These are phyloP conservation scores for Pampus argenteus DNA, from an alignment of 2,797 vertebrate species.

Conservation along the genomic window DNA sequence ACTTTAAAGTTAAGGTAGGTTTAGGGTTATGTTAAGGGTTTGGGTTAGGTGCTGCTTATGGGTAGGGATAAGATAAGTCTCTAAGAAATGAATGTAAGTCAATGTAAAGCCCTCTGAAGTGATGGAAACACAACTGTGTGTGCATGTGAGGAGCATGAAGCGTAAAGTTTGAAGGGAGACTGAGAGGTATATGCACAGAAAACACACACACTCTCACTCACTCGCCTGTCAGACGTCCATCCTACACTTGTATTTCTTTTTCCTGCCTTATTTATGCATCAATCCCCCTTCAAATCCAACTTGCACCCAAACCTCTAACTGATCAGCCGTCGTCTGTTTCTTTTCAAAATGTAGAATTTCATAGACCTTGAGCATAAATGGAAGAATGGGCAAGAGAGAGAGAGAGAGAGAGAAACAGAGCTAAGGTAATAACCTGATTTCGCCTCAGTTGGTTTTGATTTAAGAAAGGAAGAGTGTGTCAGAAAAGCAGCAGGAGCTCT, in stretches of 20 bases:
- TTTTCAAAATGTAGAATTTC: slow-evolving; percentile 73
- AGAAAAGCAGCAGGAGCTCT: slow-evolving; percentile 75
- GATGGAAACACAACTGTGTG: no score
- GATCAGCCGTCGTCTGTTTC: slow-evolving; percentile 66
- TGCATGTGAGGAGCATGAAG: slow-evolving; percentile 15
- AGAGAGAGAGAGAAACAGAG: slow-evolving; percentile 47
- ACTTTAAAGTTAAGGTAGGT: no score
- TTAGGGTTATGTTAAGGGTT: no score
- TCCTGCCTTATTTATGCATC: slow-evolving; percentile 64
- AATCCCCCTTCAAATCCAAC: slow-evolving; percentile 64
- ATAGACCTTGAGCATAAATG: slow-evolving; percentile 72
- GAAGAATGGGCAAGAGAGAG: slow-evolving; percentile 52
- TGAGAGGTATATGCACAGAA: slow-evolving; percentile 21
- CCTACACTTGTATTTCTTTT: slow-evolving; percentile 48
- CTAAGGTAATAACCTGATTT: slow-evolving; percentile 82
- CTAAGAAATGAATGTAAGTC: no score
- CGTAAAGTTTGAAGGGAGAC: slow-evolving; percentile 27
- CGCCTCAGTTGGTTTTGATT: slow-evolving; percentile 81
- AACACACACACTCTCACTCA: slow-evolving; percentile 1
- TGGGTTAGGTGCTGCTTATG: no score
- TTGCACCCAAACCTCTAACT: slow-evolving; percentile 46
- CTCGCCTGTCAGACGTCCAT: slow-evolving; percentile 47
- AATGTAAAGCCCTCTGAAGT: no score
- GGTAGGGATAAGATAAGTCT: no score
- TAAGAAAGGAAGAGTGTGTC: slow-evolving; percentile 80